phyloP scores from a whole-genome alignment of 2,797 vertebrate species.

The Chelmon rostratus region DNA sequence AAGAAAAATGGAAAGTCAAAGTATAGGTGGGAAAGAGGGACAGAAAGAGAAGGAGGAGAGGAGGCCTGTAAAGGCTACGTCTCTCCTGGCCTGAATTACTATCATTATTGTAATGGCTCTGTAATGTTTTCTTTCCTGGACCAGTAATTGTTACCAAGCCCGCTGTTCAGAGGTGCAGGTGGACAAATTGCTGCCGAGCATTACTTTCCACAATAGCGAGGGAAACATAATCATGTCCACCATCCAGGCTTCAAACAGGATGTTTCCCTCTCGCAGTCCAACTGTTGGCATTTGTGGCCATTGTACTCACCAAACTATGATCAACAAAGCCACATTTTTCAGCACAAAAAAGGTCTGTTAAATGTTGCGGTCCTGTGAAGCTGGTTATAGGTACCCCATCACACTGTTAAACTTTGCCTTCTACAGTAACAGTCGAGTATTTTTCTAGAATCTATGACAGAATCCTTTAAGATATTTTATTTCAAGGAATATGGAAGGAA shows the following conservation, averaged over 20 bases:
- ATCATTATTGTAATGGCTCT: slow-evolving; percentile 88
- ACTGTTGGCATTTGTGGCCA: slow-evolving; percentile 16
- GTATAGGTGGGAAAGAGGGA: slow-evolving; percentile 21
- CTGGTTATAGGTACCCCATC: not conserved
- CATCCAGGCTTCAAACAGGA: slow-evolving; percentile 42
- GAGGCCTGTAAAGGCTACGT: slow-evolving; percentile 70
- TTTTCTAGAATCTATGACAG: not conserved
- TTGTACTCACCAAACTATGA: slow-evolving; percentile 2
- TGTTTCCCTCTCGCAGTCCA: slow-evolving; percentile 10
- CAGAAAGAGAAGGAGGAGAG: slow-evolving; percentile 49
- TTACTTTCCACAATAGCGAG: slow-evolving; percentile 73
- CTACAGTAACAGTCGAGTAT: not conserved
- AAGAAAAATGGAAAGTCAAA: slow-evolving; percentile 31
- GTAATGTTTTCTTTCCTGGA: slow-evolving; percentile 86
- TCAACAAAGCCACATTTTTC: not conserved
- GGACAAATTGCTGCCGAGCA: slow-evolving; percentile 80
- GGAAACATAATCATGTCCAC: slow-evolving; percentile 71
- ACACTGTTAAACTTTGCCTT: not conserved
- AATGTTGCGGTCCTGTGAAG: not conserved
- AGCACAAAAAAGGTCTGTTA: not conserved
- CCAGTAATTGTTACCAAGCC: slow-evolving; percentile 86
- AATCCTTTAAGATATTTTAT: slow-evolving; percentile 4
- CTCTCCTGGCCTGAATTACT: slow-evolving; percentile 82
- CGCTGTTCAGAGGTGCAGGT: slow-evolving; percentile 82
- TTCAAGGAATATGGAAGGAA: slow-evolving; percentile 15